Percentiles rank a stretch among this genome's conserved stretches.
Conservation (phyloP, 2,888 invertebrate species). For the Diachrysia chrysitis region DNA sequence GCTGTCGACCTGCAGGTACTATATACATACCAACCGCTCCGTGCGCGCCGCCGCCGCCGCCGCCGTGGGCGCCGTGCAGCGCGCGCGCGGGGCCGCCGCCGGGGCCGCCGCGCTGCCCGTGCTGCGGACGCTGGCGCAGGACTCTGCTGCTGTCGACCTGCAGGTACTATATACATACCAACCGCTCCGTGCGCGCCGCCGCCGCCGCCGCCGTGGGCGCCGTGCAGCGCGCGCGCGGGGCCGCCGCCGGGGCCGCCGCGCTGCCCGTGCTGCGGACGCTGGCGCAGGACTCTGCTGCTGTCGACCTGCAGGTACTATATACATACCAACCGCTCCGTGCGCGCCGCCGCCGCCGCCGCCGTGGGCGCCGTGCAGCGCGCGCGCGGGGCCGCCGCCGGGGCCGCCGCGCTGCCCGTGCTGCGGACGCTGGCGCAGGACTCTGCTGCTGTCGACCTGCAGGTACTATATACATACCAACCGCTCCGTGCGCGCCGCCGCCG, state of each 20-base stretch:
- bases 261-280: slow-evolving; percentile 98
- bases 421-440: slow-evolving; percentile 98
- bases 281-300: slow-evolving; percentile 97
- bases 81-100: slow-evolving; percentile 98
- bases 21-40: slow-evolving; percentile 57
- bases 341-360: slow-evolving; percentile 91
- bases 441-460: slow-evolving; percentile 98
- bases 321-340: slow-evolving; percentile 62
- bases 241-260: slow-evolving; percentile 98
- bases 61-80: slow-evolving; percentile 98
- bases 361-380: slow-evolving; percentile 99
- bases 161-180: slow-evolving; percentile 91
- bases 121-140: slow-evolving; percentile 97
- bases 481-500: slow-evolving; percentile 77
- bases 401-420: slow-evolving; percentile 98
- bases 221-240: slow-evolving; percentile 98
- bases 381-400: slow-evolving; percentile 98
- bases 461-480: slow-evolving; percentile 72
- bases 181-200: slow-evolving; percentile 72
- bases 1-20: slow-evolving; percentile 98
- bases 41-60: slow-evolving; percentile 87
- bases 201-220: slow-evolving; percentile 96
- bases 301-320: slow-evolving; percentile 95
- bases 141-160: slow-evolving; percentile 97
- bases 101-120: slow-evolving; percentile 99